These are phyloP conservation scores for Scleropages formosus DNA, from an alignment of 2,797 vertebrate genomes.

Conservation along the genomic window DNA sequence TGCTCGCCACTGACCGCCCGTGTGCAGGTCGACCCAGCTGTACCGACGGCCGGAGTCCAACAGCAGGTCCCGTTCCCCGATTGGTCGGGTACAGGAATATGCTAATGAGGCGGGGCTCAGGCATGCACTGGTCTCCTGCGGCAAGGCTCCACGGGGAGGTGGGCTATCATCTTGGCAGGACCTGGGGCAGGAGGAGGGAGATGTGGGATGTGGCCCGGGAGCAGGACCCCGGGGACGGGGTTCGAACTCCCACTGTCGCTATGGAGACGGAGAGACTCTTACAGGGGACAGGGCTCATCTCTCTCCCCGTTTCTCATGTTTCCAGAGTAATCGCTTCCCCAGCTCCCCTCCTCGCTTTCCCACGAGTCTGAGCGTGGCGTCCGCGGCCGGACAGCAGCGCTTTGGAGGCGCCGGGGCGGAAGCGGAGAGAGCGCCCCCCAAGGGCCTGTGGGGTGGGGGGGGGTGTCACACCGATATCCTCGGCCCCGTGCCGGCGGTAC, in stretches of 20 bases:
- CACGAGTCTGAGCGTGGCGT: slow-evolving; percentile 44
- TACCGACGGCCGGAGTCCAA: too few species aligned
- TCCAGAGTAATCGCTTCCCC: slow-evolving; percentile 50
- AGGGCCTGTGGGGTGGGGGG: slow-evolving; percentile 6
- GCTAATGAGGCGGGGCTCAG: too few species aligned
- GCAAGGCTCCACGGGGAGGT: too few species aligned
- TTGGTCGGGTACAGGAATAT: too few species aligned
- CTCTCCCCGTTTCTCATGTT: slow-evolving; percentile 3
- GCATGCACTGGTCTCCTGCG: too few species aligned
- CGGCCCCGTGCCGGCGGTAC: too few species aligned
- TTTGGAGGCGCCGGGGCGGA: slow-evolving; percentile 42
- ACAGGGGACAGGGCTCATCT: neutral
- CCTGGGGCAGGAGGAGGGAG: too few species aligned
- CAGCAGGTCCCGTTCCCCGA: too few species aligned
- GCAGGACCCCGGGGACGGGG: neutral
- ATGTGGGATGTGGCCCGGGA: too few species aligned
- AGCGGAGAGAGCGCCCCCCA: slow-evolving; percentile 19
- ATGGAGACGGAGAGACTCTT: neutral
- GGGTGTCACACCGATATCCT: neutral
- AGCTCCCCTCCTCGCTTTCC: slow-evolving; percentile 46
- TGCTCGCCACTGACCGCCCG: too few species aligned
- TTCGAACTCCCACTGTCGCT: neutral
- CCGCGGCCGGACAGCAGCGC: slow-evolving; percentile 46
- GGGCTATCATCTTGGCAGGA: too few species aligned
- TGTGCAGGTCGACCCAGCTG: too few species aligned